phyloP scores from a whole-genome alignment of 1,140 invertebrate species.

The Ceratina calcarata region DNA sequence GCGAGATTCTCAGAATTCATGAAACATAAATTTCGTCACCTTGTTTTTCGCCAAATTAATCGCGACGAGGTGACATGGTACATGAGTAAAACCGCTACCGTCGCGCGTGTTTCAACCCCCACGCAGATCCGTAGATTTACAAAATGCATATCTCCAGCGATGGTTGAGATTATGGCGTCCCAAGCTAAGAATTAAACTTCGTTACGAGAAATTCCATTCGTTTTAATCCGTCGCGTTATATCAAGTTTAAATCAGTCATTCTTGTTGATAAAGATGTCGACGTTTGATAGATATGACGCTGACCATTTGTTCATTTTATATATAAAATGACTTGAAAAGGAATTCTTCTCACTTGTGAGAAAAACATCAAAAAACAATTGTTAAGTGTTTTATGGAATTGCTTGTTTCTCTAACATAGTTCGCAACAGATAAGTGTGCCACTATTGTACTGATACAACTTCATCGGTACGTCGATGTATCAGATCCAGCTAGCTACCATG shows the following conservation, averaged over 20 bases:
- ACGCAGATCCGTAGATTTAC: constrained; percentile 22
- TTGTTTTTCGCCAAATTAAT: constrained; percentile 34
- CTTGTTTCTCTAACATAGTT: background rate
- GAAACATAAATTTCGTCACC: constrained; percentile 25
- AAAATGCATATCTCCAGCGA: constrained; percentile 27
- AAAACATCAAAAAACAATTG: background rate
- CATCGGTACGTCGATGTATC: background rate
- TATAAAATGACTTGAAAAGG: background rate
- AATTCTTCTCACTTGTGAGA: no score
- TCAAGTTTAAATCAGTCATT: constrained; percentile 10
- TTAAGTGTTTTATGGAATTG: background rate
- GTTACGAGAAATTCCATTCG: constrained; percentile 9
- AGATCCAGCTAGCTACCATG: constrained; percentile 13
- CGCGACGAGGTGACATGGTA: background rate
- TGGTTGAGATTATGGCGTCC: background rate
- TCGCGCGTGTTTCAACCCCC: constrained; percentile 2
- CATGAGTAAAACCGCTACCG: background rate
- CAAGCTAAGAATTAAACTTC: constrained; percentile 25
- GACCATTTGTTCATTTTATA: background rate
- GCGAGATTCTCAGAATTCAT: background rate
- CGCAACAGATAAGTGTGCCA: background rate
- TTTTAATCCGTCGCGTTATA: background rate
- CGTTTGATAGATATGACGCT: no score
- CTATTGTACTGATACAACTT: background rate
- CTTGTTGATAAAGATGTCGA: background rate